phyloP scores from a whole-genome alignment of 35 echinoderm and acorn worm genomes.

The Lytechinus variegatus region DNA sequence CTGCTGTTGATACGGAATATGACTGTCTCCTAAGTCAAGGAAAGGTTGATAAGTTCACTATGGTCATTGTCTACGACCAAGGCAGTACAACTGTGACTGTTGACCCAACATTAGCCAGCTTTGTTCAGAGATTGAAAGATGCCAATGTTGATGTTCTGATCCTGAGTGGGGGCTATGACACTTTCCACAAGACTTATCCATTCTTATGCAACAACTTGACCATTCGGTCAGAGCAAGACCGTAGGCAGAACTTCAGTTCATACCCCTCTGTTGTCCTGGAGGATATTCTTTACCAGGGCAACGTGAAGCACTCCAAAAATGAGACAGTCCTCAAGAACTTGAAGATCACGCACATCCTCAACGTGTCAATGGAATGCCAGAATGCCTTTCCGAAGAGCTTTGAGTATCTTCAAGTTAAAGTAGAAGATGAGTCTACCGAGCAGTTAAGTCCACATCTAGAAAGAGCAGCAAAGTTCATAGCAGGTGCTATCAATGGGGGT shows the following conservation, averaged over 20 bases:
- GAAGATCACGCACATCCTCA: constrained; percentile 83
- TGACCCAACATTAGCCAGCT: background rate
- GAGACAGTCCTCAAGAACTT: constrained; percentile 65
- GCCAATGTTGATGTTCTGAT: constrained; percentile 63
- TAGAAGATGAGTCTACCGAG: constrained; percentile 69
- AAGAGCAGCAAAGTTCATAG: constrained; percentile 81
- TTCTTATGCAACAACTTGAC: constrained; percentile 73
- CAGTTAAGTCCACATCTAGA: constrained; percentile 64
- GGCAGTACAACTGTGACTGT: constrained; percentile 44
- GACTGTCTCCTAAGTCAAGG: constrained; percentile 71
- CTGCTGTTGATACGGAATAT: constrained; percentile 74
- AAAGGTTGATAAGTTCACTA: constrained; percentile 55
- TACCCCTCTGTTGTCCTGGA: constrained; percentile 90
- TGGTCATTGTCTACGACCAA: constrained; percentile 81
- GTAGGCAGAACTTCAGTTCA: constrained; percentile 58
- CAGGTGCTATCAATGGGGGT: constrained; percentile 59
- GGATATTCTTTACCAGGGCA: constrained; percentile 86
- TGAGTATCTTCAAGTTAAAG: constrained; percentile 80
- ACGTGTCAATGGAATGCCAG: constrained; percentile 66
- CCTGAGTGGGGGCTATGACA: constrained; percentile 68
- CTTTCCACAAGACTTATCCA: constrained; percentile 62
- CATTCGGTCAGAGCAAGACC: constrained; percentile 66
- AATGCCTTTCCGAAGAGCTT: constrained; percentile 67
- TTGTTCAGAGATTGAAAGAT: constrained; percentile 50
- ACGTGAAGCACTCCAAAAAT: constrained; percentile 63